Evolutionary conservation across 2,888 invertebrate species (phyloP), one percentile per base, ranked within the genome.

Genomic region (Zonitis immaculata): DNA sequence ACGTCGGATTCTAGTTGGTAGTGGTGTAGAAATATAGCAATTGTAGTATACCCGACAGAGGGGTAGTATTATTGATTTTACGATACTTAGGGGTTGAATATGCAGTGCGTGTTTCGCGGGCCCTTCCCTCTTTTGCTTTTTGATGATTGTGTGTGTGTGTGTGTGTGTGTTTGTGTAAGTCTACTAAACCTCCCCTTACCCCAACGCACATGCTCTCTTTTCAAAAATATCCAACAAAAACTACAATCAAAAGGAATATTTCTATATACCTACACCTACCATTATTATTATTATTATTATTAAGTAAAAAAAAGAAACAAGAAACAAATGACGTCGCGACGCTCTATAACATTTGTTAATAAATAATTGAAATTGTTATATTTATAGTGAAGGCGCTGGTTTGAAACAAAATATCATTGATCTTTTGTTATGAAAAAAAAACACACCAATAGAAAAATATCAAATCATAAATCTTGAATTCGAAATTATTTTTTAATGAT

Each of bases 61-160:
- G 47, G 43, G 44, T 44, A 66, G 68, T 71, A 66, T 72, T 74
- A 74, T 74, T 73, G 74, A 74, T 74, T 74, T 74, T 73, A 70
- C 70, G 67, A 63, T 63, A 66, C 65, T 68, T 66, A 60, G 66
- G 64, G 64, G 60, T 62, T 63, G 59, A 64, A 55, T 51, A 48
- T 55, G 50, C 25, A 62, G 61, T 64, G 64, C 65, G 66, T 66
- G 61, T 61, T 61, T 16, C 51, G 46, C 57, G 58, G 56, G 59
- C 57, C 61, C 58, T 58, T 59, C 62, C 60, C 58, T 54, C 52
- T 57, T 44, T 48, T 47, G 42, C 48, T 45, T 25, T n/a, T 18
- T 18, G 54, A 52, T 59, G 51, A 44, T 47, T 55, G 27, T 48
- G 44, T 42, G 5, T n/a, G n/a, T n/a, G n/a, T n/a, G n/a, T n/a